Evolutionary conservation across 2,888 invertebrate species (phyloP), one percentile per base, ranked within the genome.

Genomic region (Acheta domesticus): DNA sequence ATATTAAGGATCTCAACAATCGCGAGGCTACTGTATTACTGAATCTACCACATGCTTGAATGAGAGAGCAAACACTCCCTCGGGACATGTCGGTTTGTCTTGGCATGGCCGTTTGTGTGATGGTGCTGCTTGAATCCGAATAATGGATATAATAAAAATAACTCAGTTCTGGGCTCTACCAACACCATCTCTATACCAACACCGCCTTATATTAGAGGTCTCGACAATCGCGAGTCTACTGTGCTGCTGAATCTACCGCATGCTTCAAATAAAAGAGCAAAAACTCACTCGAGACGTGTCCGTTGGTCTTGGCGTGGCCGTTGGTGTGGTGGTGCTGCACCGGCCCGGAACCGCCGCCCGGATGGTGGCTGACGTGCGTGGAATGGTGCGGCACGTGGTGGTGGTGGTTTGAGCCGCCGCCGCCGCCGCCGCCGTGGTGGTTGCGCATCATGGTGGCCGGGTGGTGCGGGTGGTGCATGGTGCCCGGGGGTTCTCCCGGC

Each of bases 261-360:
- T 62, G 62, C 14, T 62, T 19, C 62, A 62, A 62, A 19, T 5
- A 8, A 62, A 2, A 73, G 49, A 76, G 21, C 11, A 16, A 75
- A 14, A 11, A 81, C 81, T 81, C 48, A 81, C 81, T 81, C 19
- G 81, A 48, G 20, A 81, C 49, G 74, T 80, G 80, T 19, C 81
- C 81, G 77, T 81, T 81, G 19, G 80, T 81, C 62, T 81, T 81
- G 78, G 77, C 80, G 62, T 81, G 79, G 12, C 81, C 79, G 74
- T 81, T 81, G 74, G 78, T 73, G 48, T 79, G 74, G 76, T 80
- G 78, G 74, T 77, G 79, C 49, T 74, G 19, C 62, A 50, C 74
- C 19, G 78, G 74, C 49, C 74, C 48, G 48, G 74, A 36, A 0
- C 36, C 36, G 36, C 36, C 36, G 5, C 36, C 36, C 36, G 36